These are phyloP conservation scores for Ranitomeya imitator DNA, from an alignment of 2,113 vertebrate genomes.

Conservation along the genomic window DNA sequence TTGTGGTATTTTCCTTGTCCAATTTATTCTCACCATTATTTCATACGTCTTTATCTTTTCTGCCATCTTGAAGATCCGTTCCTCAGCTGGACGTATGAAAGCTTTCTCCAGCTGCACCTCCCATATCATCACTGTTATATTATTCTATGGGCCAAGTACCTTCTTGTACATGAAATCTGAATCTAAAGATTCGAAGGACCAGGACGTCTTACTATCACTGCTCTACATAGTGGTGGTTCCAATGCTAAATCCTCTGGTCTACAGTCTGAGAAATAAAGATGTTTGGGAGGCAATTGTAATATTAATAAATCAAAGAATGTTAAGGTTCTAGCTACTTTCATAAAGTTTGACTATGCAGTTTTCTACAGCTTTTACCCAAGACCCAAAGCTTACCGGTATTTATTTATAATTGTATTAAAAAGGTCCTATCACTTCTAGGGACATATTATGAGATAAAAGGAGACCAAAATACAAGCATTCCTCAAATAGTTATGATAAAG, in stretches of 20 bases:
- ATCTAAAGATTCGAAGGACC: conserved; percentile 44
- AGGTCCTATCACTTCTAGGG: too few relatives aligned
- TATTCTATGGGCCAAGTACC: conserved; percentile 60
- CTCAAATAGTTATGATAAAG: too few relatives aligned
- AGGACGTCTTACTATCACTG: conserved; percentile 60
- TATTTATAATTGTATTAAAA: too few relatives aligned
- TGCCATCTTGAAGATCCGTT: conserved; percentile 55
- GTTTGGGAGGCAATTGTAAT: background rate
- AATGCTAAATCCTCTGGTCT: conserved; percentile 61
- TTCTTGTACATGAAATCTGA: conserved; percentile 59
- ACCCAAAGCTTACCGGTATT: too few relatives aligned
- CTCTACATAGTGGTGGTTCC: conserved; percentile 60
- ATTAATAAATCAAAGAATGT: background rate
- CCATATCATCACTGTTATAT: conserved; percentile 61
- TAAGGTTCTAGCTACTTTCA: too few relatives aligned
- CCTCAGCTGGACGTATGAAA: conserved; percentile 55
- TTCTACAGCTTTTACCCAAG: too few relatives aligned
- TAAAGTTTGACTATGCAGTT: too few relatives aligned
- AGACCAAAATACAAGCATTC: too few relatives aligned
- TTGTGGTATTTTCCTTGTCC: background rate
- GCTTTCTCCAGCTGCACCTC: conserved; percentile 60
- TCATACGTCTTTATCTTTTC: conserved; percentile 41
- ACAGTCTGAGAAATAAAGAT: conserved; percentile 61
- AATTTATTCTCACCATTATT: background rate
- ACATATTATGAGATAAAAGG: too few relatives aligned